phyloP scores from a whole-genome alignment of 2,888 invertebrate genomes.

The Apotomis turbidana region DNA sequence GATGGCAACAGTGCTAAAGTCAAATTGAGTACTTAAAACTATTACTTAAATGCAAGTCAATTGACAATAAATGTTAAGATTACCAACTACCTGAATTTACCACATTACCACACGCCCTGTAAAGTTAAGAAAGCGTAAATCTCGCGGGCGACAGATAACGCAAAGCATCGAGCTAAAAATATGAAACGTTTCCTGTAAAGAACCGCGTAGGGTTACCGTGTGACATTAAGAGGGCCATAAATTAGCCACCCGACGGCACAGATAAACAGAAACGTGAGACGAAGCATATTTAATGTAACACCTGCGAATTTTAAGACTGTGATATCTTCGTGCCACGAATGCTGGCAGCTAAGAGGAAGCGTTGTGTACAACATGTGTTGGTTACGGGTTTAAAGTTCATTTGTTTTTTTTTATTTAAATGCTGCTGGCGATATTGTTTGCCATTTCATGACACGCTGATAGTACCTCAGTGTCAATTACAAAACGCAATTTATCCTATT shows the following conservation, averaged over 20 bases:
- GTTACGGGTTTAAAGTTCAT: background rate
- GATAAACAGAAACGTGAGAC: slow-evolving; percentile 42
- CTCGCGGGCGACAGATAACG: slow-evolving; percentile 31
- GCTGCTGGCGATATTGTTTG: too few species aligned
- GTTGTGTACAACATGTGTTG: background rate
- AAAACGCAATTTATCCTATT: too few species aligned
- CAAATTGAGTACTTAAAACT: too few species aligned
- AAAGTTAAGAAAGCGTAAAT: slow-evolving; percentile 31
- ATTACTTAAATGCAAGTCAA: too few species aligned
- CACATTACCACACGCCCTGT: background rate
- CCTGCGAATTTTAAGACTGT: slow-evolving; percentile 33
- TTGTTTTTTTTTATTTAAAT: background rate
- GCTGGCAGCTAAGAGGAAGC: background rate
- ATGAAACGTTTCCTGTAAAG: slow-evolving; percentile 38
- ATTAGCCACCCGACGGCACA: slow-evolving; percentile 29
- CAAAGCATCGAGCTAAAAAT: slow-evolving; percentile 35
- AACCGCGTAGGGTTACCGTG: slow-evolving; percentile 38
- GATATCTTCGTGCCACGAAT: background rate
- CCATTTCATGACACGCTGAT: too few species aligned
- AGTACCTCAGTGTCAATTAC: too few species aligned
- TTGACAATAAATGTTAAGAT: too few species aligned
- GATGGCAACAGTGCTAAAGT: too few species aligned
- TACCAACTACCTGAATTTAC: background rate
- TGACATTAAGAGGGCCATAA: slow-evolving; percentile 40
- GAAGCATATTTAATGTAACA: slow-evolving; percentile 35